Base-by-base conservation (phyloP, 2,888 invertebrate species). In the Monoplex corrugatus region DNA sequence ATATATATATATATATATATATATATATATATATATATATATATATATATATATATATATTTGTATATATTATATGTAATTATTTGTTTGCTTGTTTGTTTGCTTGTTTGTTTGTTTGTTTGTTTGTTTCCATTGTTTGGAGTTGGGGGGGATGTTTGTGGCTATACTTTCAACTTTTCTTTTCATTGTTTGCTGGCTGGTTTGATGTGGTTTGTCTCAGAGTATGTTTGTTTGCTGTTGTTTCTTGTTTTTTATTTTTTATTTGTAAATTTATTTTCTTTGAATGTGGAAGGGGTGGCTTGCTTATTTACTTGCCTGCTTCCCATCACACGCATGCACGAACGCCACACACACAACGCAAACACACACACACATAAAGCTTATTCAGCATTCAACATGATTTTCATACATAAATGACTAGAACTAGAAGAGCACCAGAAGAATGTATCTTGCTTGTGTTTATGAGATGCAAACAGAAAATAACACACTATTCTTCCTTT, bases 1-100 rank as follows among this genome's bases (percentile, higher is more conserved):
- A 82, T 82, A 82, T 19, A 82, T 82, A 82, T 19, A 82, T 82
- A 82, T 19, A 82, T 82, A 82, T 19, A 82, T 82, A 82, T 19
- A 82, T 82, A 82, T 19, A 82, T 82, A 82, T 38, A 82, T 38
- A 82, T 10, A 82, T 38, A 82, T 38, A 82, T 38, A 82, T 38
- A 82, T 44, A 44, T 44, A 44, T 44, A 44, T 32, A 83, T 84
- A 45, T 45, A 32, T 82, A 40, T 40, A 28, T 82, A 5, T 43
- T 1, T 44, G 28, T 82, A 13, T 72, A 32, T 32, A 72, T 16
- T 72, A 32, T 32, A 32, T 72, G n/a, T 32, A 72, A 2, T 10
- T 32, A n/a, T 72, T 2, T 72, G n/a, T 72, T 2, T 68, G 68
- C 28, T 10, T 68, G 68, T 68, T 10, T 68, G 68, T 68, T 10